Conservation (phyloP, 2,888 invertebrate species). For the Vandiemenella viatica region DNA sequence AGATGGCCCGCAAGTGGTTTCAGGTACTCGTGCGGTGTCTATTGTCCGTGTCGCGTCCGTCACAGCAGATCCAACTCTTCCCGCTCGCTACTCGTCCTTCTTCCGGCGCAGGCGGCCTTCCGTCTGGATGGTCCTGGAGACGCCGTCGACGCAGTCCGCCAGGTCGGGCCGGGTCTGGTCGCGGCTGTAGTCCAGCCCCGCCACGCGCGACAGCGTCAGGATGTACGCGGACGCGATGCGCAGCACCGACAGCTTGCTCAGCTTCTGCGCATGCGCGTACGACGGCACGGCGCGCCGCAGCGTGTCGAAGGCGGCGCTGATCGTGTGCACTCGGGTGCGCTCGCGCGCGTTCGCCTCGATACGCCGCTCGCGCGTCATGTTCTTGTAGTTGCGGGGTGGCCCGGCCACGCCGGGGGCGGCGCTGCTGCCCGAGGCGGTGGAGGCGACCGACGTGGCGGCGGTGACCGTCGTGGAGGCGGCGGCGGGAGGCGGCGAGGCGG, state of each 20-base stretch:
- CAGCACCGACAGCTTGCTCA: conserved; percentile 82
- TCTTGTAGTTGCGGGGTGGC: conserved; percentile 65
- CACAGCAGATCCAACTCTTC: too few species aligned
- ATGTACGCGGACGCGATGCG: conserved; percentile 91
- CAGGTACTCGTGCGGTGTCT: too few species aligned
- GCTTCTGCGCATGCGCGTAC: conserved; percentile 83
- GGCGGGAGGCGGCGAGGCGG: conserved; percentile 5
- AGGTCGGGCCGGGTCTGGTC: conserved; percentile 45
- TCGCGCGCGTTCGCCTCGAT: conserved; percentile 92
- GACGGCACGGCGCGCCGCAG: conserved; percentile 71
- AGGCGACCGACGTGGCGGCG: conserved; percentile 6
- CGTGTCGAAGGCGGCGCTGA: conserved; percentile 88
- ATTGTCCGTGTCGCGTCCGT: too few species aligned
- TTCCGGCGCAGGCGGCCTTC: conserved; percentile 79
- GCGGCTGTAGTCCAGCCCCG: conserved; percentile 50
- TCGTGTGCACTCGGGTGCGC: conserved; percentile 83
- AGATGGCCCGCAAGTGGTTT: too few species aligned
- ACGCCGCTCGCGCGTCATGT: conserved; percentile 82
- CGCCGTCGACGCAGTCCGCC: conserved; percentile 64
- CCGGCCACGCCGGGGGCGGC: conserved; percentile 6
- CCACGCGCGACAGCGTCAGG: conserved; percentile 63
- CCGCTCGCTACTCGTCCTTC: conserved; percentile 59
- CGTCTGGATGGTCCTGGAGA: conserved; percentile 84
- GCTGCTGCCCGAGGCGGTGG: conserved; percentile 7
- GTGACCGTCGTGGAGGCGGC: conserved; percentile 16